Percentiles rank a stretch among this genome's conserved stretches.
These are phyloP conservation scores for Theretra japonica DNA, from an alignment of 2,888 invertebrate species.

Conservation along the genomic window DNA sequence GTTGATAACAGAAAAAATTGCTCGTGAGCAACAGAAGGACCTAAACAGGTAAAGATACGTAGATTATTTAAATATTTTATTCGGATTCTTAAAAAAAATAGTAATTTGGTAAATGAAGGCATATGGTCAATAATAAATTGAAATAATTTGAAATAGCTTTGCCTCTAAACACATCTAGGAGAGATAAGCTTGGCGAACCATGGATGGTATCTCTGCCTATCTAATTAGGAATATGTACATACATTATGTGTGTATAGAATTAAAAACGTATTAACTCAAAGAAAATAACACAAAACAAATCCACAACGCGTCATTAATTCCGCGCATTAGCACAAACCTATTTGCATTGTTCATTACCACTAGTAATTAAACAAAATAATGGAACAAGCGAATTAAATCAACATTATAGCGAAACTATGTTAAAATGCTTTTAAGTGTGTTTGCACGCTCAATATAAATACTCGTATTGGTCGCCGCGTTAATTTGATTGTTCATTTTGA, in stretches of 20 bases:
- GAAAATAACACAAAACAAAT: not conserved
- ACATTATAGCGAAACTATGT: not conserved
- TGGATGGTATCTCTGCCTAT: no score
- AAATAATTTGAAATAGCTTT: no score
- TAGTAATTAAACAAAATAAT: constrained; percentile 11
- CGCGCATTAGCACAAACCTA: constrained; percentile 1
- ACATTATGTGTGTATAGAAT: not conserved
- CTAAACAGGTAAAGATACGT: no score
- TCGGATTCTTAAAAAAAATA: no score
- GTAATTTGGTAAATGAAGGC: no score
- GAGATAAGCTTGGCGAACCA: no score
- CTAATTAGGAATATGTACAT: not conserved
- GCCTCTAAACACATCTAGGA: no score
- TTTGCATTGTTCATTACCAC: constrained; percentile 13
- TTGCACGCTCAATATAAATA: not conserved
- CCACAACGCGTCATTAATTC: not conserved
- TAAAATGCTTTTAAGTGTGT: not conserved
- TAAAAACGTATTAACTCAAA: not conserved
- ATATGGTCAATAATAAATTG: no score
- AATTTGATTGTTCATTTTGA: not conserved
- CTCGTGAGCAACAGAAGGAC: no score
- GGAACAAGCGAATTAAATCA: constrained; percentile 4
- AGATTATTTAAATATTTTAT: no score
- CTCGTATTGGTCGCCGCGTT: not conserved
- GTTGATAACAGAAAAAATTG: no score